Evolutionary conservation across 2,888 invertebrate genomes (phyloP).

Genomic region (Drosophila demipolita): DNA sequence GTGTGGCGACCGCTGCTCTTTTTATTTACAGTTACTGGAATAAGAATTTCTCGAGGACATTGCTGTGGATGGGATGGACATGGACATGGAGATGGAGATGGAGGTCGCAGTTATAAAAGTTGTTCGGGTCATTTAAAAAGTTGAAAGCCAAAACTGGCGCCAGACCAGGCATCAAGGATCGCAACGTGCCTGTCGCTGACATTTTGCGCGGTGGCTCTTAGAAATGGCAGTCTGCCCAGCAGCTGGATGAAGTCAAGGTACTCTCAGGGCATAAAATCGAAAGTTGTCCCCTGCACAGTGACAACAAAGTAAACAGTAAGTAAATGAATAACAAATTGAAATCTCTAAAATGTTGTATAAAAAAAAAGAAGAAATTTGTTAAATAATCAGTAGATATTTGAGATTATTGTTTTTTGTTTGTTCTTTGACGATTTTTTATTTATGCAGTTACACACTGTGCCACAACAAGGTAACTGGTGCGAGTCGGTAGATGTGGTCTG

Average conservation of each 20-base stretch:
- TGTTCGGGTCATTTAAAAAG: conserved; percentile 77
- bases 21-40: background rate
- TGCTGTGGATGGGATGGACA: background rate
- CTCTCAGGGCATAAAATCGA: conserved; percentile 28
- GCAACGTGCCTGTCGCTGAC: conserved; percentile 55
- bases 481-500: background rate
- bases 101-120: conserved; percentile 50
- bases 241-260: conserved; percentile 44
- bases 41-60: background rate
- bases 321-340: too few relatives aligned
- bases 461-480: background rate
- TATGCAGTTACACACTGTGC: conserved; percentile 32
- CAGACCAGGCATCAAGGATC: conserved; percentile 51
- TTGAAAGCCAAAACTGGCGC: conserved; percentile 64
- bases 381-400: too few relatives aligned
- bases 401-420: background rate
- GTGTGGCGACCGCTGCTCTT: conserved; percentile 19
- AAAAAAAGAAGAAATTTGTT: too few relatives aligned
- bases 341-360: too few relatives aligned
- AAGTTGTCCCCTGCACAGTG: conserved; percentile 38
- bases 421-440: background rate
- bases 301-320: too few relatives aligned
- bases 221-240: conserved; percentile 49
- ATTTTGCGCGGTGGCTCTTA: conserved; percentile 34
- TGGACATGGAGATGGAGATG: too few relatives aligned